Base-by-base conservation (phyloP, 1,140 invertebrate genomes). In the Pseudoatta argentina region DNA sequence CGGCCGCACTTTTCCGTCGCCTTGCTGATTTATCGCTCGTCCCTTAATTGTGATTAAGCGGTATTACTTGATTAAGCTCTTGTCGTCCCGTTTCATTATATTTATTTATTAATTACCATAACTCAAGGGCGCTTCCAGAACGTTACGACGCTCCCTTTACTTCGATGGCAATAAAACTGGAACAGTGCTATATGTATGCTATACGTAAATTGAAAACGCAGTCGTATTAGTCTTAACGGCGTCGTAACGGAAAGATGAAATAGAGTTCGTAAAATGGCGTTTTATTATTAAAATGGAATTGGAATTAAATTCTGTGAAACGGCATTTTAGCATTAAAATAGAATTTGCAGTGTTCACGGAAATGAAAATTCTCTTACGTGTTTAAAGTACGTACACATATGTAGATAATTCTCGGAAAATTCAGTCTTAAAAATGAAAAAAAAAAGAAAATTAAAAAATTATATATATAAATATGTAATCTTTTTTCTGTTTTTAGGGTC, bases 21-120 rank as follows among this genome's bases (percentile, higher is more conserved):
- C 8, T n/a, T 34, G 18, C 39, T 73, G 79, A 82, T 82, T 82
- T 73, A 82, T 82, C 55, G 55, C 27, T 75, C 67, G 55, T 82
- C 39, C 69, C 55, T 55, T 83, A 83, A 83, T 75, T 69, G 69
- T 73, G 79, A 83, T 83, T 83, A 83, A 82, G 53, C 67, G 53
- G 34, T 82, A 82, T 82, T 59, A 57, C 67, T 82, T 73, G 79
- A 82, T 82, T 73, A 82, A 72, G 79, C 39, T n/a, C 39, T 61
- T 21, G 24, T 61, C 53, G 77, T 79, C 63, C 55, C 44, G 27
- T 61, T 71, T 83, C 69, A 27, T 61, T 73, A 75, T 21, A 51
- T 61, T 61, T 83, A 73, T 69, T 66, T 73, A 83, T 83, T 73
- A 61, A 83, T 83, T 73, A 75, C 18, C 55, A 59, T 78, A 78